Evolutionary conservation across 2,113 vertebrate species (phyloP).

Genomic region (Saimiri boliviensis): DNA sequence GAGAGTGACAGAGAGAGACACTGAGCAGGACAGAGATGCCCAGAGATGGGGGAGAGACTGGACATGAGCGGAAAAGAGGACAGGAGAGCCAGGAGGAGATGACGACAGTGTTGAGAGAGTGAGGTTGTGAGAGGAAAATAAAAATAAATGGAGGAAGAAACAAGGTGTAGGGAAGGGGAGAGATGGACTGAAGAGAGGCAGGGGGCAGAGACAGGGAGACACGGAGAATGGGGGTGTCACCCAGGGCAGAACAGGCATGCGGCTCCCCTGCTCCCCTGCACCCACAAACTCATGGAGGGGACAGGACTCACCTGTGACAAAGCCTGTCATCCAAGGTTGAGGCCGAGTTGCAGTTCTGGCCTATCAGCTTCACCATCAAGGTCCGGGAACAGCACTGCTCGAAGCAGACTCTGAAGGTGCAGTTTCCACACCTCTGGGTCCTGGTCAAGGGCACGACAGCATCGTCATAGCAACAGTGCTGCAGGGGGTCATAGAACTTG

Average conservation of each 20-base stretch:
- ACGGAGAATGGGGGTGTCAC: background rate
- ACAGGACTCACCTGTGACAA: background rate
- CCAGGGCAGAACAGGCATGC: background rate
- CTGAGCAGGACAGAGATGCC: background rate
- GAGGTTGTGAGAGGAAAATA: background rate
- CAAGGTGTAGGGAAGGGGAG: too few species aligned
- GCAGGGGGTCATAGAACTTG: background rate
- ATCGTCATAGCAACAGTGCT: background rate
- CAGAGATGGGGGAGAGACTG: background rate
- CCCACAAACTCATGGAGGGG: background rate
- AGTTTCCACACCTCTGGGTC: background rate
- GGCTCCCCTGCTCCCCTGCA: background rate
- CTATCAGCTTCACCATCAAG: background rate
- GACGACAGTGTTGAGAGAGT: background rate
- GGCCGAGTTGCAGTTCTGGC: background rate
- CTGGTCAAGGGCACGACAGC: background rate
- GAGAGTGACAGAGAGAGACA: background rate
- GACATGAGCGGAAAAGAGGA: background rate
- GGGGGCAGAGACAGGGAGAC: too few species aligned
- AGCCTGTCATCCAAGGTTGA: background rate
- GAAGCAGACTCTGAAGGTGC: background rate
- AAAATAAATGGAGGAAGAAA: background rate
- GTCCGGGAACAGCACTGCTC: conserved; percentile 33
- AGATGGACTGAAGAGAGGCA: background rate
- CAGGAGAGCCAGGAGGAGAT: background rate